Evolutionary conservation across 1,140 invertebrate genomes (phyloP).

Genomic region (Portunus trituberculatus): DNA sequence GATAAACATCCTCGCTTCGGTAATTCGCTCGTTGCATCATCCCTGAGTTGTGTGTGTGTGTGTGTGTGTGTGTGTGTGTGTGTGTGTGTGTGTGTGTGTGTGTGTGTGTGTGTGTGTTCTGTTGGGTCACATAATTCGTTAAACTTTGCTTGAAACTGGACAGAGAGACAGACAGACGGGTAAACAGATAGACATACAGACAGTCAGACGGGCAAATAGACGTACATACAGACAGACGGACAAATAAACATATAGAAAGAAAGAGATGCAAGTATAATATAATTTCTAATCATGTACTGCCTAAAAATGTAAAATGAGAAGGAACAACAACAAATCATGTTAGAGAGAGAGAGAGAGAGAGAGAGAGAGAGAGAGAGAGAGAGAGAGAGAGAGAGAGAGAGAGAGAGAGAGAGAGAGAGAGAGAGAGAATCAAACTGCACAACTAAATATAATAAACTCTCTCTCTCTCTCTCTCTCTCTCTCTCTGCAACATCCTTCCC

Average conservation of each 20-base stretch:
- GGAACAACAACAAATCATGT: neutral
- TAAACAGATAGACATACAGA: neutral
- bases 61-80: slow-evolving; percentile 50
- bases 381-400: neutral
- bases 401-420: no score
- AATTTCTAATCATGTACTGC: no score
- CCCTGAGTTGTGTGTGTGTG: slow-evolving; percentile 32
- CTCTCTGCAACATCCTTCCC: no score
- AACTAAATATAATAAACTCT: no score
- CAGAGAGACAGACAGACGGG: neutral
- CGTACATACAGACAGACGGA: neutral
- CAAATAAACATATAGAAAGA: neutral
- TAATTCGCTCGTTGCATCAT: no score
- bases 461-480: no score
- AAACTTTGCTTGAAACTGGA: neutral
- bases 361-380: slow-evolving; percentile 17
- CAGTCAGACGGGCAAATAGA: neutral
- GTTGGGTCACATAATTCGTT: neutral
- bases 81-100: slow-evolving; percentile 30
- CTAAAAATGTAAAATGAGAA: no score
- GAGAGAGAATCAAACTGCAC: no score
- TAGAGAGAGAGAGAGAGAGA: neutral
- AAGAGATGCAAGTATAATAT: no score
- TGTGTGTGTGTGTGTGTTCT: slow-evolving; percentile 41
- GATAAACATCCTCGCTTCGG: no score